phyloP scores from a whole-genome alignment of 2,797 vertebrate genomes.

The Acanthis flammea region DNA sequence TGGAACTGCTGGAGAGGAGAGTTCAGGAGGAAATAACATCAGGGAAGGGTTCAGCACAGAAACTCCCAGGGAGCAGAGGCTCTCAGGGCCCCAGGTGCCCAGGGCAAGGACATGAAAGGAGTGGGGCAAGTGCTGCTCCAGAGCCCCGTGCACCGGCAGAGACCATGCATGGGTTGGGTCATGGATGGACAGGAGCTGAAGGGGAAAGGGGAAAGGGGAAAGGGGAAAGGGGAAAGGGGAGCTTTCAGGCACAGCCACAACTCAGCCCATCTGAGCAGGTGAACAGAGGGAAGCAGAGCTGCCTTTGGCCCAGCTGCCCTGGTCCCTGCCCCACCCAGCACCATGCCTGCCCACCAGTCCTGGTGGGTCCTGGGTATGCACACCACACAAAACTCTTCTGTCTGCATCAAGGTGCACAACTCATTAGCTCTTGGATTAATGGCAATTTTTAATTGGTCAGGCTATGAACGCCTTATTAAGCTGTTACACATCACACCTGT shows the following conservation, averaged over 20 bases:
- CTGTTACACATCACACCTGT: slow-evolving; percentile 63
- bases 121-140: accelerated
- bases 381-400: not conserved
- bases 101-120: not conserved
- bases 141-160: not conserved
- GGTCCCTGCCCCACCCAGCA: accelerated
- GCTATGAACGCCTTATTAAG: slow-evolving; percentile 45
- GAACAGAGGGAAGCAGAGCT: not conserved
- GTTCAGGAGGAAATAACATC: not conserved
- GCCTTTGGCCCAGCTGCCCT: not conserved
- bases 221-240: not conserved
- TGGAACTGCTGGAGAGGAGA: not conserved
- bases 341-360: not conserved
- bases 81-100: not conserved
- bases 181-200: too few species aligned
- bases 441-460: slow-evolving; percentile 62
- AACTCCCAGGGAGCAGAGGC: not conserved
- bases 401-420: not conserved
- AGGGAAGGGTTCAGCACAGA: not conserved
- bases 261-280: not conserved
- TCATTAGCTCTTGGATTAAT: slow-evolving; percentile 56
- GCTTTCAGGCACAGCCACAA: not conserved
- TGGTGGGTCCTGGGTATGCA: not conserved
- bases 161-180: accelerated
- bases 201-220: too few species aligned